Conservation (phyloP, 2,888 invertebrate genomes). For the Leptopterna dolabrata region DNA sequence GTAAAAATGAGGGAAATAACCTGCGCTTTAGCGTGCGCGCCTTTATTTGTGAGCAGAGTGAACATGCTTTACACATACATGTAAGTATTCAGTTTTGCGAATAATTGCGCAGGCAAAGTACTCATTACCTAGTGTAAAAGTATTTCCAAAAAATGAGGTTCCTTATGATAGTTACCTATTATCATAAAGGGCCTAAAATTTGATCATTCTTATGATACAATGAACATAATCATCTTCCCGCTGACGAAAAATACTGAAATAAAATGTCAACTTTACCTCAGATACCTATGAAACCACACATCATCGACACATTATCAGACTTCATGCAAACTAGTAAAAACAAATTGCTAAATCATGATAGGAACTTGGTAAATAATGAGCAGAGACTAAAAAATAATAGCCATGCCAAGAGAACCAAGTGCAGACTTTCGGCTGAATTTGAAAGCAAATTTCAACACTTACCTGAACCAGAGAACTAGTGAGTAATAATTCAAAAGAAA, state of each 20-base stretch:
- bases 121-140: no score
- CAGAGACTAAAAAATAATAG: background rate
- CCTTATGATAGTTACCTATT: no score
- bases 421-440: background rate
- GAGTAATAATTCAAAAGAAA: background rate
- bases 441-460: background rate
- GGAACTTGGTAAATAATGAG: background rate
- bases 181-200: no score
- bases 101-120: no score
- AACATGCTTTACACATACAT: no score
- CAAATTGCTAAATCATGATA: background rate
- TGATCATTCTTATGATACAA: background rate
- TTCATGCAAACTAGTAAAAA: background rate
- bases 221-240: background rate
- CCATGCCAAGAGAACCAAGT: background rate
- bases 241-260: background rate
- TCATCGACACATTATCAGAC: background rate
- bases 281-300: background rate
- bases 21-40: no score
- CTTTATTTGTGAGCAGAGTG: no score
- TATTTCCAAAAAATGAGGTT: no score
- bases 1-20: no score
- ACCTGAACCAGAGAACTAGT: background rate
- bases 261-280: background rate
- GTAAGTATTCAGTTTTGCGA: no score